Evolutionary conservation across 2,797 vertebrate genomes (phyloP).

Genomic region (Glossophaga mutica): DNA sequence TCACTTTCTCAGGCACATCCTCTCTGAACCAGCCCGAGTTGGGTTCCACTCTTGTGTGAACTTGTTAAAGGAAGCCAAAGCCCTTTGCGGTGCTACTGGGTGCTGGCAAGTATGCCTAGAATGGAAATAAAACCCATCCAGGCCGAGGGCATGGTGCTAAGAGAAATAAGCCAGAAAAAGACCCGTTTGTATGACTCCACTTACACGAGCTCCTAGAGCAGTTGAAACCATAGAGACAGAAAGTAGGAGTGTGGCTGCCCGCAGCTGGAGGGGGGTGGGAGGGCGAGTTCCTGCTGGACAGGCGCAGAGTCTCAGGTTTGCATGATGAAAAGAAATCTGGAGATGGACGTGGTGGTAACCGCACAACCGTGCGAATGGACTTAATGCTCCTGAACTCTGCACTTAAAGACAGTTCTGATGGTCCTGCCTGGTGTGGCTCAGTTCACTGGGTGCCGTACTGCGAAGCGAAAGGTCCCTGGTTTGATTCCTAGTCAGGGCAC

Average conservation of each 20-base stretch:
- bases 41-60: background rate
- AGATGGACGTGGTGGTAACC: background rate
- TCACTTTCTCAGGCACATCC: background rate
- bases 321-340: background rate
- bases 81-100: background rate
- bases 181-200: background rate
- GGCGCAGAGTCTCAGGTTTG: background rate
- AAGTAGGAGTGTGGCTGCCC: background rate
- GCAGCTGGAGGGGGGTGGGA: fast-evolving
- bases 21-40: background rate
- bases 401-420: background rate
- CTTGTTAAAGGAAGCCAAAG: background rate
- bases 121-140: background rate
- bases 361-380: fast-evolving
- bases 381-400: background rate
- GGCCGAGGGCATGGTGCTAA: no score
- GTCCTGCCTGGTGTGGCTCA: no score
- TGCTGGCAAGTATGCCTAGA: background rate
- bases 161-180: background rate
- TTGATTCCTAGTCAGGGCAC: background rate
- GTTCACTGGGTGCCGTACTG: background rate
- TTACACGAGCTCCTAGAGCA: background rate
- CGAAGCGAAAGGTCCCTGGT: background rate
- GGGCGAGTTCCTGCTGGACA: background rate
- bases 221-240: background rate